A percentile compares a stretch with the other conserved stretches of the same genome.
These are phyloP conservation scores for Exephanes ischioxanthus DNA, from an alignment of 2,888 invertebrate species.

Conservation along the genomic window DNA sequence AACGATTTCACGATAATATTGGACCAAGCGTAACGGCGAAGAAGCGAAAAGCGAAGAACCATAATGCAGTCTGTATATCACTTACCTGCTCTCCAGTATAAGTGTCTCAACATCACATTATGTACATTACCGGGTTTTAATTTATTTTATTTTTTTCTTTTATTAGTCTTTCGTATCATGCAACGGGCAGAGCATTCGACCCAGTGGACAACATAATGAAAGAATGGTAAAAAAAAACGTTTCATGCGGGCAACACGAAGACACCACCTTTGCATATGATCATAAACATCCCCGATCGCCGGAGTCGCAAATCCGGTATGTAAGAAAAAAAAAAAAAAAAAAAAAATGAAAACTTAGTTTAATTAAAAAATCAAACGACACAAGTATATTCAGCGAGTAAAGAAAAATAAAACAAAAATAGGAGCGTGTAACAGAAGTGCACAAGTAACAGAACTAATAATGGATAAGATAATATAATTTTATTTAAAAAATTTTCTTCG, in stretches of 20 bases:
- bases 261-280: conserved; percentile 63
- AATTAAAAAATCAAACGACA: conserved; percentile 36
- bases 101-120: conserved; percentile 67
- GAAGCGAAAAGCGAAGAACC: conserved; percentile 71
- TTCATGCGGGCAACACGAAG: conserved; percentile 78
- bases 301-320: conserved; percentile 68
- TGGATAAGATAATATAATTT: conserved; percentile 77
- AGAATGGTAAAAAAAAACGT: conserved; percentile 53
- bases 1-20: not conserved
- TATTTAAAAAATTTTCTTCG: conserved; percentile 78
- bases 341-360: conserved; percentile 16
- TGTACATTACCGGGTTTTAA: conserved; percentile 77
- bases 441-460: conserved; percentile 72
- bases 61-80: conserved; percentile 77
- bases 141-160: conserved; percentile 33
- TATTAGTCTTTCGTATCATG: conserved; percentile 80
- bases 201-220: conserved; percentile 79
- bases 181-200: conserved; percentile 82
- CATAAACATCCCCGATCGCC: conserved; percentile 66
- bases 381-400: conserved; percentile 41
- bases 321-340: conserved; percentile 53
- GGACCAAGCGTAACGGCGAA: conserved; percentile 25
- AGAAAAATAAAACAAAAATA: conserved; percentile 1
- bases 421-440: conserved; percentile 71
- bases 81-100: conserved; percentile 75